Base-by-base conservation (phyloP, 2,797 vertebrate genomes). In the Fundulus diaphanus region DNA sequence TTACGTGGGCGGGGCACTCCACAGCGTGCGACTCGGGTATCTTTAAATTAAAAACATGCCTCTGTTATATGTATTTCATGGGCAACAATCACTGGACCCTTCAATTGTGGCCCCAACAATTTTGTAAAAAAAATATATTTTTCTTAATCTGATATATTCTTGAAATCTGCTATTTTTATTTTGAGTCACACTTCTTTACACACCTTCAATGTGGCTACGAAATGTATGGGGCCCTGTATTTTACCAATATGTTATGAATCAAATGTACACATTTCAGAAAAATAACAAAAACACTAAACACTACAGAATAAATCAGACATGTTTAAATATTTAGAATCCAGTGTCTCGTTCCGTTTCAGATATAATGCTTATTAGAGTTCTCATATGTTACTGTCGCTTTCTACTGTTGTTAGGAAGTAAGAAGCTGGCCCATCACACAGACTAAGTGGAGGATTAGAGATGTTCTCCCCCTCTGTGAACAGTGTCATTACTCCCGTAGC, bases 361-460 rank as follows among this genome's bases (percentile, higher is more conserved):
- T 29, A 12, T 31, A 63, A 24, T 74, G 83, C 61, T 74, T 69
- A 79, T 83, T 82, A 70, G 48, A 80, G 74, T 68, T 75, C 79
- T 88, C 37, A 7, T 69, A 33, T 52, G 65, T 49, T 51, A 22
- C 56, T 76, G 83, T 86, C 79, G 54, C 85, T 80, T 82, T 69
- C 78, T 76, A 69, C 24, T 20, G 74, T 77, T n/a, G 8, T 73
- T 84, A 71, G 37, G 31, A 69, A 82, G 70, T 31, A 68, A 86
- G 76, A 81, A 72, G 71, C 78, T 56, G 71, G 70, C 79, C 78
- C 8, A 37, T 77, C 77, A 73, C 73, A 24, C 72, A 72, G 86
- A 59, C 80, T 87, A 75, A 90, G 84, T 73, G 79, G 72, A 66
- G 84, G 87, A 90, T 92, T 90, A 89, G 82, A 90, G 78, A 82